Evolutionary conservation across 2,797 vertebrate genomes (phyloP), one percentile per base, ranked within the genome.

Genomic region (Ficedula albicollis): DNA sequence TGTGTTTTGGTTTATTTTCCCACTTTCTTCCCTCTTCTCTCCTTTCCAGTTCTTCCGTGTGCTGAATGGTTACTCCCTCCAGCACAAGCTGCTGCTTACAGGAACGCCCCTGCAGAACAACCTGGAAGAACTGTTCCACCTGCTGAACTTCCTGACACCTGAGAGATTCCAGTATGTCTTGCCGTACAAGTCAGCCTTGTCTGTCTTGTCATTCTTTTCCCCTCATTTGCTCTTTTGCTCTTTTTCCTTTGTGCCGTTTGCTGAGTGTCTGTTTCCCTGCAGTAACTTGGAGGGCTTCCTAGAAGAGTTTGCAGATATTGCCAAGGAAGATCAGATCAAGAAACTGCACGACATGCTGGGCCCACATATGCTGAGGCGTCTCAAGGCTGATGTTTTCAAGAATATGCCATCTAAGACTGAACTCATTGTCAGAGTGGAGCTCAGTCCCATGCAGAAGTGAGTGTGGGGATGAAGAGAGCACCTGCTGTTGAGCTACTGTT

Each of bases 281-380:
- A 99, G 99, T 97, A 99, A 99, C 97, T 97, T 99, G 93, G 99
- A 99, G 96, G 99, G 99, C 59, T 99, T 99, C 97, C 97, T 99
- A 93, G 99, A 99, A 96, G 99, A 99, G 97, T 99, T 99, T 98
- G 99, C 99, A 0, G 99, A 99, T 95, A 99, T 99, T 80, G 99
- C 99, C 94, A 99, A 99, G 97, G 99, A 99, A 95, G 99, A 99
- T 98, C 99, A 99, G 98, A 99, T 99, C 97, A 99, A 99, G 98
- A 99, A 99, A 93, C 98, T 99, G 43, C 99, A 99, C 10, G 99
- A 99, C 97, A 99, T 99, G 99, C 96, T 99, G 97, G 99, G 99
- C 63, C 99, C 99, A 13, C 99, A 99, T 97, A 99, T 99, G 99
- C 98, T 99, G 92, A 98, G 99, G 94, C 98, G 99, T 89, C 98